Conservation (phyloP, 1,140 invertebrate species). For the Drosophila melanica region DNA sequence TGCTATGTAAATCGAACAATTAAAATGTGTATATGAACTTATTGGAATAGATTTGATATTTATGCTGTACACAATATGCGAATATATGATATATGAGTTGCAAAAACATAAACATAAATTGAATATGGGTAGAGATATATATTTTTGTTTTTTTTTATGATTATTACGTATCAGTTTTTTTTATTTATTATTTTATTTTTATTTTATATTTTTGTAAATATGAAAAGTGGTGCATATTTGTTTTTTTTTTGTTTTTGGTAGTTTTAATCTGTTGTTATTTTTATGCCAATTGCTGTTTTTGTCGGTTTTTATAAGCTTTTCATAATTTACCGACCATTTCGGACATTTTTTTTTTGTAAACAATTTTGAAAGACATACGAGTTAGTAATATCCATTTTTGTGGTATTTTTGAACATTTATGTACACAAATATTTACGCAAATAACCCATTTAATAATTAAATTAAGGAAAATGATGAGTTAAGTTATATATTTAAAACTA, state of each 20-base stretch:
- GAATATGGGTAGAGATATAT: conserved; percentile 24
- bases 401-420: conserved; percentile 46
- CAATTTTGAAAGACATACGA: conserved; percentile 38
- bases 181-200: too few relatives aligned
- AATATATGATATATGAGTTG: conserved; percentile 43
- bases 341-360: conserved; percentile 67
- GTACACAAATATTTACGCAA: conserved; percentile 66
- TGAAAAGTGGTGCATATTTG: conserved; percentile 26
- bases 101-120: conserved; percentile 67
- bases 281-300: conserved; percentile 54
- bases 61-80: conserved; percentile 63
- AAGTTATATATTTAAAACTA: conserved; percentile 46
- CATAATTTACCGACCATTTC: conserved; percentile 44
- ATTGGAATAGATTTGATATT: conserved; percentile 30
- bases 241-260: conserved; percentile 1
- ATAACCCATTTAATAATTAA: conserved; percentile 64
- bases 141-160: conserved; percentile 17
- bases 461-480: conserved; percentile 49
- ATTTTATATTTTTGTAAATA: conserved; percentile 21
- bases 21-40: conserved; percentile 18
- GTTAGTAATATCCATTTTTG: conserved; percentile 35
- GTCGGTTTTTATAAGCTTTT: conserved; percentile 7
- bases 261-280: conserved; percentile 8
- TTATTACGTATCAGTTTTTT: neutral
- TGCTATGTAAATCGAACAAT: conserved; percentile 10